phyloP scores from a whole-genome alignment of 2,888 invertebrate species.

The Scaptomyza tumidula region DNA sequence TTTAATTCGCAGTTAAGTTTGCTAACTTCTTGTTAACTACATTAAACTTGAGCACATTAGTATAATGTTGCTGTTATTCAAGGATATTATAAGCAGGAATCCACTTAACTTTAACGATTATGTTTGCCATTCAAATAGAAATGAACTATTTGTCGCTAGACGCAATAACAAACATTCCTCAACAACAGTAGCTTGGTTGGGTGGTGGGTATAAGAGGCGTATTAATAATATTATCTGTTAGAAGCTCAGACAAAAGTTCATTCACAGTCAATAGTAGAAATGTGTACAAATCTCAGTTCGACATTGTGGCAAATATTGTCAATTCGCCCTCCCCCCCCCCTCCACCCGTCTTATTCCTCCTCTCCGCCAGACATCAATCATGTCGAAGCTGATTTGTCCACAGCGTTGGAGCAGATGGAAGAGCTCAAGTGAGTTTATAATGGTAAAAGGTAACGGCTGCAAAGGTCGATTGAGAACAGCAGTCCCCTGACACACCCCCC shows the following conservation, averaged over 20 bases:
- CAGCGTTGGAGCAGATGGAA: constrained; percentile 3
- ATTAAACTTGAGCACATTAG: constrained; percentile 27
- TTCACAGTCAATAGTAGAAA: constrained; percentile 54
- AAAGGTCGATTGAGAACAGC: constrained; percentile 68
- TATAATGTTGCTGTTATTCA: constrained; percentile 18
- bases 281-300: constrained; percentile 38
- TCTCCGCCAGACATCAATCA: constrained; percentile 40
- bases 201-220: neutral
- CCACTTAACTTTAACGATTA: constrained; percentile 59
- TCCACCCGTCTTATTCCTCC: constrained; percentile 4
- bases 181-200: neutral
- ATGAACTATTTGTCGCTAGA: constrained; percentile 36
- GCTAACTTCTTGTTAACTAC: neutral
- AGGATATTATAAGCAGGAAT: constrained; percentile 19
- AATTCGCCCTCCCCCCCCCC: constrained; percentile 4
- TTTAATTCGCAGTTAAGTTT: neutral
- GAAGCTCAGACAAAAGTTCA: constrained; percentile 32
- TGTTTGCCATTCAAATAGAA: constrained; percentile 54
- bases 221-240: constrained; percentile 23
- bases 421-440: constrained; percentile 28
- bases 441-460: constrained; percentile 52
- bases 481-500: neutral
- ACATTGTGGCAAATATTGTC: constrained; percentile 31
- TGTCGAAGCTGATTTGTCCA: constrained; percentile 38
- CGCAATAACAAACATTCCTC: neutral